Percentiles rank a stretch among this genome's conserved stretches.
These are phyloP conservation scores for Eretmochelys imbricata DNA, from an alignment of 2,113 vertebrate species.

Conservation along the genomic window DNA sequence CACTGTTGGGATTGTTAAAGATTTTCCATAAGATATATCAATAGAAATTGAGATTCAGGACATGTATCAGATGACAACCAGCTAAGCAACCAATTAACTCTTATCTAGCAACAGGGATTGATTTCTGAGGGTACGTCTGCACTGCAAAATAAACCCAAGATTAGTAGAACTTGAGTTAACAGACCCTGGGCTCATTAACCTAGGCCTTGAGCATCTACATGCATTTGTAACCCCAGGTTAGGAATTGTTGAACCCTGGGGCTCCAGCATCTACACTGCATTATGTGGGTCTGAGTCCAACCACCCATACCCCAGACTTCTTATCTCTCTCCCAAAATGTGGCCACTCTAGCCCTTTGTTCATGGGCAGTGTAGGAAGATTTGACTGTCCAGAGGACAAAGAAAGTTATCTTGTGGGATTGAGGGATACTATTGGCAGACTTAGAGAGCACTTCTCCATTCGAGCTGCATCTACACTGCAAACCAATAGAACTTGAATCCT, in stretches of 20 bases:
- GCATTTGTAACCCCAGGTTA: background rate
- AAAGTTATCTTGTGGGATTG: background rate
- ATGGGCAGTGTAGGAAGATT: background rate
- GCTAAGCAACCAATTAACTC: background rate
- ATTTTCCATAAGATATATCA: background rate
- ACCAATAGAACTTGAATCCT: background rate
- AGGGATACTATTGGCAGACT: background rate
- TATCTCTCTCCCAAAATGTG: background rate
- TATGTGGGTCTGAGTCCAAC: background rate
- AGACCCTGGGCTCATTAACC: background rate
- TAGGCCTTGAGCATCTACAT: background rate
- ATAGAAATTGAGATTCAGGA: background rate
- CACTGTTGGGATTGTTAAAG: background rate
- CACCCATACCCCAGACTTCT: background rate
- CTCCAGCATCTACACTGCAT: background rate
- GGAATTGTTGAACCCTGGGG: background rate
- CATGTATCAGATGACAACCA: background rate
- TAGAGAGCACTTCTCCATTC: background rate
- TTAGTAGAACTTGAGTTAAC: background rate
- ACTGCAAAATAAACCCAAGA: background rate
- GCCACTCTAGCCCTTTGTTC: background rate
- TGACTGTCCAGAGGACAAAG: background rate
- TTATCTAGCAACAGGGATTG: background rate
- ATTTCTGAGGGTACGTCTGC: background rate
- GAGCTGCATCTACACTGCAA: background rate